A percentile compares a stretch with the other conserved stretches of the same genome.
These are phyloP conservation scores for Caenorhabditis plicata DNA, from an alignment of 2,888 invertebrate species.

Conservation along the genomic window DNA sequence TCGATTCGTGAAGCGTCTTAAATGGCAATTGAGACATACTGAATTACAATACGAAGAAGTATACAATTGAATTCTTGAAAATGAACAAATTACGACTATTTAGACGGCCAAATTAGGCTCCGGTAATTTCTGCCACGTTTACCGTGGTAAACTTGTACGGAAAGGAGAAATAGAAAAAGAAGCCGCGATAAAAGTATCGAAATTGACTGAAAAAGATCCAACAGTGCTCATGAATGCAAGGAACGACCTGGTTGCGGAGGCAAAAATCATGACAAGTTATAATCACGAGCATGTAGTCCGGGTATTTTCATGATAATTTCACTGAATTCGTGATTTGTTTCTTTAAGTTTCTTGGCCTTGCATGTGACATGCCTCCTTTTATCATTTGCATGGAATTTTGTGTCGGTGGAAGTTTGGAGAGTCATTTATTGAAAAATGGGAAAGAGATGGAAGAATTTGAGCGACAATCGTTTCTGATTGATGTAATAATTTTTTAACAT, in stretches of 20 bases:
- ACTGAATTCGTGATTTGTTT: neutral
- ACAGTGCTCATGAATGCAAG: constrained; percentile 51
- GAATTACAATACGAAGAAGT: constrained; percentile 13
- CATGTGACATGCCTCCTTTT: constrained; percentile 94
- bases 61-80: too few relatives aligned
- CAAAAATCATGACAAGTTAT: constrained; percentile 46
- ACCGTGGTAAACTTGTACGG: constrained; percentile 13
- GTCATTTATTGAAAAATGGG: constrained; percentile 34
- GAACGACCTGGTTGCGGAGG: constrained; percentile 45
- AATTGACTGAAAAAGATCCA: constrained; percentile 14
- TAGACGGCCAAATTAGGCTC: constrained; percentile 28
- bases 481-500: constrained; percentile 5
- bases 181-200: constrained; percentile 53
- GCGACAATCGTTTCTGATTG: constrained; percentile 18
- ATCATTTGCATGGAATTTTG: constrained; percentile 99
- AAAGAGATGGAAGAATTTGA: constrained; percentile 29
- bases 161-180: constrained; percentile 31
- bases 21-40: constrained; percentile 19
- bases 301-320: constrained; percentile 5
- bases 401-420: constrained; percentile 42
- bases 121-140: constrained; percentile 40
- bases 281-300: constrained; percentile 42
- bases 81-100: too few relatives aligned
- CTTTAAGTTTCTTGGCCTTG: constrained; percentile 84
- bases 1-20: constrained; percentile 8